Evolutionary conservation across 1,140 invertebrate species (phyloP).

Genomic region (Hylaeus anthracinus): DNA sequence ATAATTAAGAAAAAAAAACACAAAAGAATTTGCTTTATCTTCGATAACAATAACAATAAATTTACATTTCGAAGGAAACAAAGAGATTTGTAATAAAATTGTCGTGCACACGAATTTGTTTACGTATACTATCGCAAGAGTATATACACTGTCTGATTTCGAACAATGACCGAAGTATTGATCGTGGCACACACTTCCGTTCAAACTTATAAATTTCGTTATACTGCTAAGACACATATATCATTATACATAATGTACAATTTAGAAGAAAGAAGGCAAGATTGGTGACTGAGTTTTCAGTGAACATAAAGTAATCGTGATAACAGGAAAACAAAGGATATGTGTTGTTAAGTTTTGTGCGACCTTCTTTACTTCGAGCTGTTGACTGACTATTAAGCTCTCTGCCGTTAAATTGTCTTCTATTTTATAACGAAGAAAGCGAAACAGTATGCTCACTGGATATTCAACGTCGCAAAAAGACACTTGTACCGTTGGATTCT

Average conservation of each 20-base stretch:
- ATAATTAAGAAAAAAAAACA: background rate
- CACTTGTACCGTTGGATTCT: slow-evolving; percentile 27
- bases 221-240: slow-evolving; percentile 24
- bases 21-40: background rate
- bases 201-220: slow-evolving; percentile 38
- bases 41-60: slow-evolving; percentile 1
- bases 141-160: slow-evolving; percentile 43
- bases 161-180: slow-evolving; percentile 20
- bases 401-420: slow-evolving; percentile 63
- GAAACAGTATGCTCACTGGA: slow-evolving; percentile 53
- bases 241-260: slow-evolving; percentile 58
- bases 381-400: slow-evolving; percentile 61
- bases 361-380: slow-evolving; percentile 44
- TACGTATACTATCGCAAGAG: background rate
- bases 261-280: slow-evolving; percentile 32
- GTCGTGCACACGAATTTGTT: background rate
- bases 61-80: background rate
- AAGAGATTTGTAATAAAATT: slow-evolving; percentile 16
- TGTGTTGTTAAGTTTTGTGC: slow-evolving; percentile 42
- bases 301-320: slow-evolving; percentile 35
- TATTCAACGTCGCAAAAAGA: slow-evolving; percentile 25
- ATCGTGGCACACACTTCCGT: slow-evolving; percentile 32
- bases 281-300: slow-evolving; percentile 38
- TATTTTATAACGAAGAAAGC: slow-evolving; percentile 61
- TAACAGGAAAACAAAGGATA: slow-evolving; percentile 12